Evolutionary conservation across 1,140 invertebrate genomes (phyloP), one percentile per base, ranked within the genome.

Genomic region (Aleiodes sp.): DNA sequence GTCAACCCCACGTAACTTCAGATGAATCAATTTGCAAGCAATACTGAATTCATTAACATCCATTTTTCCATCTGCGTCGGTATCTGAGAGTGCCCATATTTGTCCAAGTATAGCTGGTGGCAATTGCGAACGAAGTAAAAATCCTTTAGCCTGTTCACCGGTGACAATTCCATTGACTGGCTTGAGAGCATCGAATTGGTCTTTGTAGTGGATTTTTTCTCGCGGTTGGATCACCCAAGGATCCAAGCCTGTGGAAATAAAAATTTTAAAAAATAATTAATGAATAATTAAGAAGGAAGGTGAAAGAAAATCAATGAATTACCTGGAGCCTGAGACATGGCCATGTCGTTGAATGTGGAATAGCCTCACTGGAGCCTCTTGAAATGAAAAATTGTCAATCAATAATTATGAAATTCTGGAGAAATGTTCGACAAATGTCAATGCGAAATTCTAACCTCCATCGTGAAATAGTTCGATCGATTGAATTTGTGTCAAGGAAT

Each of bases 21-120:
- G 88, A 84, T 95, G 96, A 57, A 99, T 99, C 46, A 99, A 89
- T 89, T 98, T 98, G 87, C 97, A 98, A 56, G 98, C 98, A 76
- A 99, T 98, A 60, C 95, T 96, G 84, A 99, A 99, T 86, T 99
- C 98, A 80, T 94, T 94, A 56, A 96, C 91, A 84, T 99, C 94
- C 91, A 99, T 94, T 87, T 95, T 96, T 0, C 98, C 98, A 91
- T 99, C 98, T 41, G 93, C 91, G 87, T 99, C 96, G 60, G 96
- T 94, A 86, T 99, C 98, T 14, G 97, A 96, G 43, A 99, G 84
- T 46, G 89, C 89, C 95, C 97, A 99, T 86, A 99, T 98, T 81
- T 97, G 92, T 37, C 96, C 97, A 4, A 99, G 87, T 62, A 97
- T 87, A 24, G 90, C 86, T 0, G 95, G 94, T 52, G 96, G 94